Conservation (phyloP, 2,113 vertebrate genomes). For the Choloepus hoffmanni region DNA sequence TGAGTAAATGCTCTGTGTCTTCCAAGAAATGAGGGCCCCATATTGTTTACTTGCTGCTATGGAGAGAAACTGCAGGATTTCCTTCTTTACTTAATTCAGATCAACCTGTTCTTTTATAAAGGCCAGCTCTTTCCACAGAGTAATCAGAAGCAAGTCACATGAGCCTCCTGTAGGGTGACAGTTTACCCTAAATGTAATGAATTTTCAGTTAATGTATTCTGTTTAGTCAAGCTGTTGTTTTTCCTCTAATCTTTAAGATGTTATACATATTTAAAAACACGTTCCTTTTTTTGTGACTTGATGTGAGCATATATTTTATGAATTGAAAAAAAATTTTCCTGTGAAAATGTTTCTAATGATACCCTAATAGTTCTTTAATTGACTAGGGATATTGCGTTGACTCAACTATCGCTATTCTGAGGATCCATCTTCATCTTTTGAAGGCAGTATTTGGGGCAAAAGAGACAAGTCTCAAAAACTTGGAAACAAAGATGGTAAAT, state of each 20-base stretch:
- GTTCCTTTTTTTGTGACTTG: slow-evolving; percentile 31
- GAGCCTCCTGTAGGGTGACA: not conserved
- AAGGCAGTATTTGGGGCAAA: slow-evolving; percentile 14
- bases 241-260: not conserved
- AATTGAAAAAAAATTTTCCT: not conserved
- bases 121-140: not conserved
- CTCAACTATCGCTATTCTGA: not conserved
- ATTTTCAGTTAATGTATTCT: slow-evolving; percentile 36
- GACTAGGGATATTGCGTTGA: not conserved
- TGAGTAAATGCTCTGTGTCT: not conserved
- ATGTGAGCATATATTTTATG: not conserved
- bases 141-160: not conserved
- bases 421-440: not conserved
- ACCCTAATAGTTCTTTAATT: not conserved
- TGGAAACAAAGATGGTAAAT: not conserved
- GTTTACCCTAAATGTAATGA: slow-evolving; percentile 13
- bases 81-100: not conserved
- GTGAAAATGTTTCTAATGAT: not conserved
- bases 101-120: not conserved
- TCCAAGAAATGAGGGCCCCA: not conserved
- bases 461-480: slow-evolving; percentile 35
- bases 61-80: not conserved
- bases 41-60: not conserved
- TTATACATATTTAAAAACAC: not conserved
- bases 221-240: slow-evolving; percentile 34